A percentile compares a stretch with the other conserved stretches of the same genome.
These are phyloP conservation scores for Bugulina stolonifera DNA, from an alignment of 2,888 invertebrate genomes.

Conservation along the genomic window DNA sequence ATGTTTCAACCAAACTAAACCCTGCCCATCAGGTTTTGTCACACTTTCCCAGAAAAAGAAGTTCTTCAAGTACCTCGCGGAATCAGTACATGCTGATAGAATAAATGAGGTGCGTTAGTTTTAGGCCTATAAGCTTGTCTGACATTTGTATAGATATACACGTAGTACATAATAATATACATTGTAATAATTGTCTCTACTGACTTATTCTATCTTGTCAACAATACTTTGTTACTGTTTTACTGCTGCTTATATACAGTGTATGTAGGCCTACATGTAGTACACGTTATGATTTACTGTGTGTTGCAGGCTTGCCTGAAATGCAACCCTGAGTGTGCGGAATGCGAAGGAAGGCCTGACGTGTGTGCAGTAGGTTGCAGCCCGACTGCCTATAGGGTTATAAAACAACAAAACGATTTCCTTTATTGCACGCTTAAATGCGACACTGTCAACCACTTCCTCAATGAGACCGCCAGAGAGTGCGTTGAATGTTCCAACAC, in stretches of 20 bases:
- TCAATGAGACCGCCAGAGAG: neutral
- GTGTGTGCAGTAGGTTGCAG: slow-evolving; percentile 1
- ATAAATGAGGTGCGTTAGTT: neutral
- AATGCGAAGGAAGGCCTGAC: neutral
- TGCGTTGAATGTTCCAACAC: neutral
- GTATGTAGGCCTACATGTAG: too few relatives aligned
- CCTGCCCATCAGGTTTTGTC: neutral
- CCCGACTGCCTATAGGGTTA: neutral
- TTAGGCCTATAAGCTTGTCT: too few relatives aligned
- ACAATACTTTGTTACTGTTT: too few relatives aligned
- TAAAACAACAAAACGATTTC: neutral
- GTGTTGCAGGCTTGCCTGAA: slow-evolving; percentile 11
- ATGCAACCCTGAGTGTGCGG: neutral
- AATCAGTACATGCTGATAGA: neutral
- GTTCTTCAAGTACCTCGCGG: neutral
- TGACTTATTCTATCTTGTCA: too few relatives aligned
- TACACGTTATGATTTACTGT: too few relatives aligned
- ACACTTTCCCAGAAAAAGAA: neutral
- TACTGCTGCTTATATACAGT: too few relatives aligned
- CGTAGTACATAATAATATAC: too few relatives aligned
- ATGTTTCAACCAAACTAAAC: neutral
- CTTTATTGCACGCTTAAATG: neutral
- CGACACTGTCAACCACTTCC: neutral
- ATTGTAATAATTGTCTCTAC: too few relatives aligned
- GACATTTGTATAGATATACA: too few relatives aligned